phyloP scores from a whole-genome alignment of 1,140 invertebrate species.

The Hylyphantes graminicola region DNA sequence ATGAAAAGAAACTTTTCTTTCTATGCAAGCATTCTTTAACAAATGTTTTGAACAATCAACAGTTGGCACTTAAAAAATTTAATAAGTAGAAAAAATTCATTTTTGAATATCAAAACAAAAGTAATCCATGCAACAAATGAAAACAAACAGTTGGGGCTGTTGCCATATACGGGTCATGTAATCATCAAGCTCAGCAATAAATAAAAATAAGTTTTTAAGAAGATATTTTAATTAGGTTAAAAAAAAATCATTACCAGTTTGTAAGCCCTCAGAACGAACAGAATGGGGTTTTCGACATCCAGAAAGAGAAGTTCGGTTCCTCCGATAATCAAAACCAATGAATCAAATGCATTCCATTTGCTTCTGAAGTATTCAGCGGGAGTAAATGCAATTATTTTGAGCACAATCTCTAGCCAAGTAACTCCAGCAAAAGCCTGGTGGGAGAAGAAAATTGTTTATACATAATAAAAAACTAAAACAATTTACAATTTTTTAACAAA shows the following conservation, averaged over 20 bases:
- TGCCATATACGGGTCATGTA: too few relatives aligned
- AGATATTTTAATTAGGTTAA: background rate
- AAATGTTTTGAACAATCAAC: too few relatives aligned
- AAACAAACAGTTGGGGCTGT: too few relatives aligned
- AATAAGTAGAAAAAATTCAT: too few relatives aligned
- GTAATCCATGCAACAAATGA: too few relatives aligned
- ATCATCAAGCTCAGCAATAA: too few relatives aligned
- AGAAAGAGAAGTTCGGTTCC: slow-evolving; percentile 46
- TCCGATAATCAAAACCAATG: slow-evolving; percentile 45
- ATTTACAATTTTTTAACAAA: background rate
- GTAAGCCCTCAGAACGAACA: slow-evolving; percentile 28
- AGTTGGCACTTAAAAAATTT: too few relatives aligned
- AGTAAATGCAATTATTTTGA: slow-evolving; percentile 45
- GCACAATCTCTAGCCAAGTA: slow-evolving; percentile 31
- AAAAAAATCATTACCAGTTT: slow-evolving; percentile 37
- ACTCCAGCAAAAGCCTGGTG: slow-evolving; percentile 41
- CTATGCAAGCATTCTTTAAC: too few relatives aligned
- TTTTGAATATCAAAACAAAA: too few relatives aligned
- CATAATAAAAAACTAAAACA: background rate
- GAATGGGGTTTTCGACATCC: slow-evolving; percentile 36
- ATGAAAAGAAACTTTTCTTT: too few relatives aligned
- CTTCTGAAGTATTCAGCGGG: slow-evolving; percentile 37
- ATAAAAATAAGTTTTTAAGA: too few relatives aligned
- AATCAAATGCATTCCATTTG: slow-evolving; percentile 57
- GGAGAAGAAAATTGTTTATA: background rate